These are phyloP conservation scores for Pampusana beccarii DNA, from an alignment of 2,113 vertebrate genomes.

Conservation along the genomic window DNA sequence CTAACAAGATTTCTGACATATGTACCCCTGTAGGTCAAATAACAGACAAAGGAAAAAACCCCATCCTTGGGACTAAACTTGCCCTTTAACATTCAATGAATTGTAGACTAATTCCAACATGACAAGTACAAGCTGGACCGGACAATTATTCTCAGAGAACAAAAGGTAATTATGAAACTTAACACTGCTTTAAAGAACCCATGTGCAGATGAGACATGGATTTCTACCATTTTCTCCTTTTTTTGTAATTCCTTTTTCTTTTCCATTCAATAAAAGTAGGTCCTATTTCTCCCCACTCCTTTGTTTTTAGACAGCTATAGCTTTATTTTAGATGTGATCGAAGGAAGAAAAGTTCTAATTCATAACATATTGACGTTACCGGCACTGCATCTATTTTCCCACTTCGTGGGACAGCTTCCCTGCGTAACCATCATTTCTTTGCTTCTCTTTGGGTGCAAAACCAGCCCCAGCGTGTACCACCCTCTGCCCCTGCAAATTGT, in stretches of 20 bases:
- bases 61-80: background rate
- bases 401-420: background rate
- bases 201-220: background rate
- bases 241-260: background rate
- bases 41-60: background rate
- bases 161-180: slow-evolving; percentile 22
- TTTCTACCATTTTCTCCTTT: background rate
- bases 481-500: background rate
- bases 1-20: background rate
- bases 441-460: background rate
- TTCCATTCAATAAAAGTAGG: background rate
- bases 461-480: fast-evolving
- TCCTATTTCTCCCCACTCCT: background rate
- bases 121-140: background rate
- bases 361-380: background rate
- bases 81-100: background rate
- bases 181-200: slow-evolving; percentile 10
- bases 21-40: background rate
- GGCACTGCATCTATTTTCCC: fast-evolving
- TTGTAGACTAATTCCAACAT: background rate
- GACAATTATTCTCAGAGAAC: background rate
- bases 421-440: background rate
- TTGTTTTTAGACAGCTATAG: background rate
- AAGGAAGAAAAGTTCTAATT: background rate
- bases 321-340: fast-evolving